These are phyloP conservation scores for Pemphigus obesinymphae DNA, from an alignment of 1,140 invertebrate genomes.

Conservation along the genomic window DNA sequence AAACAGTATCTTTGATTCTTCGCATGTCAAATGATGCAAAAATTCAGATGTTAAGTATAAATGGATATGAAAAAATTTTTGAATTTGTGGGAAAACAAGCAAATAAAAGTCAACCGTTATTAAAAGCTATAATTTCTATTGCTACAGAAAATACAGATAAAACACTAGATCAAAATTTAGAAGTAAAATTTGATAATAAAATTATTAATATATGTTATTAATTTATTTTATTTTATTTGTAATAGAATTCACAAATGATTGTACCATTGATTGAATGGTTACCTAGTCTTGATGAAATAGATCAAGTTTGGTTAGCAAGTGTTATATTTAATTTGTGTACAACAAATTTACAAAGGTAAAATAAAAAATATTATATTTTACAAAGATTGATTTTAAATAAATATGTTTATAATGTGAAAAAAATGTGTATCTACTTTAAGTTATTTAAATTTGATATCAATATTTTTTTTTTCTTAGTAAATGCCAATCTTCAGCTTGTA, in stretches of 20 bases:
- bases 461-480: constrained; percentile 49
- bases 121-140: constrained; percentile 51
- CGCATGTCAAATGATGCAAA: constrained; percentile 34
- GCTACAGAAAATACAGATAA: constrained; percentile 50
- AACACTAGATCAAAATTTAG: constrained; percentile 32
- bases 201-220: not conserved
- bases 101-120: constrained; percentile 48
- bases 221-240: not conserved
- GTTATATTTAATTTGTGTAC: constrained; percentile 42
- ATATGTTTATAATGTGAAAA: not conserved
- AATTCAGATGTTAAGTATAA: constrained; percentile 43
- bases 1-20: constrained; percentile 45
- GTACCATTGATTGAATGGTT: constrained; percentile 39
- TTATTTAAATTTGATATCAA: too few species aligned
- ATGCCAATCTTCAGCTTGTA: constrained; percentile 51
- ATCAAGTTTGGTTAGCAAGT: constrained; percentile 42
- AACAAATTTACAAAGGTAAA: constrained; percentile 41
- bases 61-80: constrained; percentile 49
- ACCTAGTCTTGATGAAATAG: constrained; percentile 33
- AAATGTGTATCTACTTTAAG: too few species aligned
- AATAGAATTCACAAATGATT: constrained; percentile 40
- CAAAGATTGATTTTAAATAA: not conserved
- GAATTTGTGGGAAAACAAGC: constrained; percentile 49
- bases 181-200: constrained; percentile 18
- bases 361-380: constrained; percentile 17